Evolutionary conservation across 2,113 vertebrate species (phyloP).

Genomic region (Notothenia rossii): DNA sequence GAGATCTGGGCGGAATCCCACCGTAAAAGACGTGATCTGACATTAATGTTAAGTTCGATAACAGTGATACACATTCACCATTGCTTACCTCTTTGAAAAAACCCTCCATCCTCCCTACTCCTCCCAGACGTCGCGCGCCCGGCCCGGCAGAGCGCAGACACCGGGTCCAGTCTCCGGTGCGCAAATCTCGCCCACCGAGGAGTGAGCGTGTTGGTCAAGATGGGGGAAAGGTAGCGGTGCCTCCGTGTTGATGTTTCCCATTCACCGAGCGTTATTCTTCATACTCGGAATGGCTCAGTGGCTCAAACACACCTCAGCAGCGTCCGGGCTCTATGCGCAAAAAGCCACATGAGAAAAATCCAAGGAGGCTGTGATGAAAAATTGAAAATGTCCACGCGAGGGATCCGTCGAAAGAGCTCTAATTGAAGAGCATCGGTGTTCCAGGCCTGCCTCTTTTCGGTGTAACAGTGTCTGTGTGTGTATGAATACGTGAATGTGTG

Average conservation of each 20-base stretch:
- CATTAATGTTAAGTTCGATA: constrained; percentile 6
- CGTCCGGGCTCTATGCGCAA: constrained; percentile 50
- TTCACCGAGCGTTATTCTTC: constrained; percentile 64
- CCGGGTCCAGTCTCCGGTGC: constrained; percentile 58
- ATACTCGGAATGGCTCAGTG: constrained; percentile 26
- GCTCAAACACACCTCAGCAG: constrained; percentile 40
- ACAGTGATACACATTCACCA: constrained; percentile 38
- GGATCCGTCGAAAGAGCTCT: constrained; percentile 49
- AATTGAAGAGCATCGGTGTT: constrained; percentile 41
- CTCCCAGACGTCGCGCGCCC: constrained; percentile 71
- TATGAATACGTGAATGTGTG: not conserved
- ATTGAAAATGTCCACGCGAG: constrained; percentile 63
- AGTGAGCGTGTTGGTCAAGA: constrained; percentile 35
- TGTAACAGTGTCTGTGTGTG: constrained; percentile 10
- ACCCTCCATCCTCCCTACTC: constrained; percentile 81
- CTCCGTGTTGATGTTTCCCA: constrained; percentile 72
- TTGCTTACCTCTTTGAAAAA: constrained; percentile 84
- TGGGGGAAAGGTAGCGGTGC: constrained; percentile 44
- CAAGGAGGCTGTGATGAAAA: constrained; percentile 32
- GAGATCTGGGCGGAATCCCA: not conserved
- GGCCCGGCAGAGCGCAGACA: constrained; percentile 66
- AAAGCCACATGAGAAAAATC: constrained; percentile 50
- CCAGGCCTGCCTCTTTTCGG: constrained; percentile 38
- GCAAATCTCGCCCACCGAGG: constrained; percentile 54
- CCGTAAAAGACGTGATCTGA: not conserved